Evolutionary conservation across 2,113 vertebrate genomes (phyloP).

Genomic region (Pterophyllum scalare): DNA sequence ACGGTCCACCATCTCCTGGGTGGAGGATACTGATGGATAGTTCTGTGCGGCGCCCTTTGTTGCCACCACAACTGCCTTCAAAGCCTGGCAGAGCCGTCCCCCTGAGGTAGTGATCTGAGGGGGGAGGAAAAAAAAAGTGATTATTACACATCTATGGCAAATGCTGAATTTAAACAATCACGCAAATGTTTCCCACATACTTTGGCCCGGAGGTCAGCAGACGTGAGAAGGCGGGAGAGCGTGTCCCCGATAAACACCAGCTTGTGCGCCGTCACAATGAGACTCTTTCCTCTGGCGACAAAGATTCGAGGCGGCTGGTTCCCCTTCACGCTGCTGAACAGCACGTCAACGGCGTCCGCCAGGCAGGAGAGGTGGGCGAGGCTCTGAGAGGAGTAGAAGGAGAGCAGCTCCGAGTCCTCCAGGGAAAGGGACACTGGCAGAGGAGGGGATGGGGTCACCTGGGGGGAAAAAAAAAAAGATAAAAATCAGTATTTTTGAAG

Average conservation of each 20-base stretch:
- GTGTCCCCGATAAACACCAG: constrained; percentile 93
- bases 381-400: constrained; percentile 91
- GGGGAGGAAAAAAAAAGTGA: background rate
- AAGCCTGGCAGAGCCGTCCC: constrained; percentile 85
- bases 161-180: background rate
- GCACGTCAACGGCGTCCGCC: constrained; percentile 84
- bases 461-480: background rate
- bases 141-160: background rate
- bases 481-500: background rate
- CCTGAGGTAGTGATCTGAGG: constrained; percentile 85
- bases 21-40: constrained; percentile 86
- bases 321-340: constrained; percentile 85
- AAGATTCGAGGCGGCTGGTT: constrained; percentile 88
- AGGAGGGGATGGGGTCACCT: constrained; percentile 74
- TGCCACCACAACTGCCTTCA: constrained; percentile 87
- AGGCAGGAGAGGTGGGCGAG: constrained; percentile 86
- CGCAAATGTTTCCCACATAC: constrained; percentile 31
- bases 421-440: constrained; percentile 80
- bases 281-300: constrained; percentile 87
- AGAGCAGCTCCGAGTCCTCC: constrained; percentile 87
- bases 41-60: constrained; percentile 89
- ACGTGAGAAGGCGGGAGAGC: constrained; percentile 86
- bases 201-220: constrained; percentile 84
- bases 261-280: constrained; percentile 91
- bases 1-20: constrained; percentile 87